Percentiles rank a stretch among this genome's conserved stretches.
Conservation (phyloP, 2,113 vertebrate genomes). For the Ornithorhynchus anatinus region DNA sequence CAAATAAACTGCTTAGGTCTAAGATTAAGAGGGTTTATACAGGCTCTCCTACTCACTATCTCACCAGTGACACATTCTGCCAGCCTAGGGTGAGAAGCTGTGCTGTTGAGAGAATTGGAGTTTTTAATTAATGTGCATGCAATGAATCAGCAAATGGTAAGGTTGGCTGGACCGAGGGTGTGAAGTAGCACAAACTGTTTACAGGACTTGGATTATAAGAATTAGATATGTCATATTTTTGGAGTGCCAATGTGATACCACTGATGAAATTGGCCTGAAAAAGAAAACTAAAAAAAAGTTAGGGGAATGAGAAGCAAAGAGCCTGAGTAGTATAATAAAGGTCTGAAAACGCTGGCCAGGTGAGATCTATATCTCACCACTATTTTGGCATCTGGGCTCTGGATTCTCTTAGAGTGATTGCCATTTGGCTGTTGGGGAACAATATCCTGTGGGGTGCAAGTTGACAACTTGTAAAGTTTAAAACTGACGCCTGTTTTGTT, state of each 20-base stretch:
- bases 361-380: too few species aligned
- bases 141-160: constrained; percentile 12
- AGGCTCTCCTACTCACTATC: neutral
- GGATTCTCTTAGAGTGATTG: too few species aligned
- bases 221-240: neutral
- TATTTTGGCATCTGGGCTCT: too few species aligned
- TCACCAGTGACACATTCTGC: constrained; percentile 4
- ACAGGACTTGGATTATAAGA: constrained; percentile 2
- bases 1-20: neutral
- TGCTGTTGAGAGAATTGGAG: neutral
- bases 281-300: neutral
- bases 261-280: constrained; percentile 1
- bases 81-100: constrained; percentile 1
- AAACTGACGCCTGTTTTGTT: too few species aligned
- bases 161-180: neutral
- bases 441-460: too few species aligned
- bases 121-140: constrained; percentile 1
- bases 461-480: too few species aligned
- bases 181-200: constrained; percentile 2
- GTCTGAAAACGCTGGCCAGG: neutral
- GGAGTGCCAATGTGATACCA: neutral
- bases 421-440: too few species aligned
- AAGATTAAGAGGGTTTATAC: neutral
- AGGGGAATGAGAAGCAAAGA: neutral
- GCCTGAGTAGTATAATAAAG: neutral